phyloP scores from a whole-genome alignment of 2,797 vertebrate species.

The Acanthiza pusilla region DNA sequence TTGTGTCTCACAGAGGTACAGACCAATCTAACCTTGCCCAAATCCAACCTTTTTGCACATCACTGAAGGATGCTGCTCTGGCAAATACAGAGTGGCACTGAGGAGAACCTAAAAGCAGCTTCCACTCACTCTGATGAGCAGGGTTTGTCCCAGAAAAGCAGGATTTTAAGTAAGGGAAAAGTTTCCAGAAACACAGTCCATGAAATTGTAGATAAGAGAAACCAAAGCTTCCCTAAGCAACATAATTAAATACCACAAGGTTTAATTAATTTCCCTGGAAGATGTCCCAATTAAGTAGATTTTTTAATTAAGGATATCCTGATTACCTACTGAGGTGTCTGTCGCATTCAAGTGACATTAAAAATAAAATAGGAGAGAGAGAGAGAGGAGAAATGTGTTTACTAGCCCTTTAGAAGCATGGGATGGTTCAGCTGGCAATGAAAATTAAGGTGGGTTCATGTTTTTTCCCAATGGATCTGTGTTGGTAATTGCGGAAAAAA shows the following conservation, averaged over 20 bases:
- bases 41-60: background rate
- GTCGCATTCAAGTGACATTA: conserved; percentile 1
- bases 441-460: background rate
- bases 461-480: background rate
- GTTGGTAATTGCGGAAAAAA: background rate
- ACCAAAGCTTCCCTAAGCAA: background rate
- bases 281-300: conserved; percentile 50
- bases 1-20: background rate
- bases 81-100: background rate
- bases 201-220: background rate
- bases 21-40: background rate
- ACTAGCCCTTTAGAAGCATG: background rate
- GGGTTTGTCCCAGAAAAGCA: background rate
- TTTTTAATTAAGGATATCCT: conserved; percentile 65
- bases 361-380: background rate
- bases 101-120: background rate
- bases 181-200: background rate
- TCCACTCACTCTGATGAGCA: background rate
- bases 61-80: background rate
- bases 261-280: conserved; percentile 67
- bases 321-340: conserved; percentile 17
- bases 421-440: background rate
- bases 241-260: conserved; percentile 41
- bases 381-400: background rate
- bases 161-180: background rate